Evolutionary conservation across 2,113 vertebrate genomes (phyloP).

Genomic region (Falcunculus frontatus): DNA sequence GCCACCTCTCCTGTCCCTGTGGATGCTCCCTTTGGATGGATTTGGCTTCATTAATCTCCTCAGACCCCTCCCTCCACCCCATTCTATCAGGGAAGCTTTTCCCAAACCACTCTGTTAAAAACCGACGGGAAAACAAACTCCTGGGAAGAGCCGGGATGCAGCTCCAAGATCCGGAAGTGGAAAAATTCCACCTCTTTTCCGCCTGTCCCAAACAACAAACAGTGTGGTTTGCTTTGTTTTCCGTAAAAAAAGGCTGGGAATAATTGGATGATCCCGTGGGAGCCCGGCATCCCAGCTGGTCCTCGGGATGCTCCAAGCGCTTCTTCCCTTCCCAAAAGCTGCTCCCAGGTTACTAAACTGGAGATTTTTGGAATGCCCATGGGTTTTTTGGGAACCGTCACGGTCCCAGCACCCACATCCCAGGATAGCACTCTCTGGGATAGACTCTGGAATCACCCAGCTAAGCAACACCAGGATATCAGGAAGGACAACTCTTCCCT

Average conservation of each 20-base stretch:
- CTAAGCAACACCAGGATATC: neutral
- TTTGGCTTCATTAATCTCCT: no score
- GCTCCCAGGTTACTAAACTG: neutral
- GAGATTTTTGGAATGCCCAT: neutral
- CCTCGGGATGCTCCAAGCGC: accelerated
- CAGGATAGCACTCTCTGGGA: accelerated
- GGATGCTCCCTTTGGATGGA: neutral
- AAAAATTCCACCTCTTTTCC: neutral
- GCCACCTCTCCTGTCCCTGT: neutral
- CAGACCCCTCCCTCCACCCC: accelerated
- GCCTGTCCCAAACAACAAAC: accelerated
- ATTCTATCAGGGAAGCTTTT: neutral
- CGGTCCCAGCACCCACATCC: accelerated
- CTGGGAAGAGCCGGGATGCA: neutral
- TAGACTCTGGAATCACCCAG: accelerated
- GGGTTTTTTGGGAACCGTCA: neutral
- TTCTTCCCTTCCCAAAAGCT: neutral
- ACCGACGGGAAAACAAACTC: neutral
- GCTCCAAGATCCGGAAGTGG: neutral
- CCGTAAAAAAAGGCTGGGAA: neutral
- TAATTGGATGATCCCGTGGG: accelerated
- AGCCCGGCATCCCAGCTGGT: neutral
- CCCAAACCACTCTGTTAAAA: neutral
- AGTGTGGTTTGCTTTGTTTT: neutral
- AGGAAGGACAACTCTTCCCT: neutral